Percentiles rank a stretch among this genome's conserved stretches.
Evolutionary conservation across 2,797 vertebrate species (phyloP).

Genomic region (Sus cebifrons): DNA sequence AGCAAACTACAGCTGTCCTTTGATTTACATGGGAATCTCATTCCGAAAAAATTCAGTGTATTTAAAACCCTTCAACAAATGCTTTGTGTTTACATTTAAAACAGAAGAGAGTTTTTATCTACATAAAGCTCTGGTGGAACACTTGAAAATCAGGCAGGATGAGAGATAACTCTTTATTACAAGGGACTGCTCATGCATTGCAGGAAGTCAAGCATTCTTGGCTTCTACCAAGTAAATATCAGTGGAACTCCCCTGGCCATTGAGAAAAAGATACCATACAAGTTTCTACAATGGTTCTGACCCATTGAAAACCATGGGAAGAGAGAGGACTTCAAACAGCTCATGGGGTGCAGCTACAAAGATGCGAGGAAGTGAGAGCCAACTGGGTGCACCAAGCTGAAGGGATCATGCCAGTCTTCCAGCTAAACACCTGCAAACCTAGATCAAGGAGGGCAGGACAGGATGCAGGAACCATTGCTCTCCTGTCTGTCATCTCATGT

Average conservation of each 20-base stretch:
- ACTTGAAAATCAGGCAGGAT: background rate
- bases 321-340: background rate
- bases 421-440: background rate
- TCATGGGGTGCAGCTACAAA: background rate
- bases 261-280: background rate
- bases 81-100: background rate
- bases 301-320: no score
- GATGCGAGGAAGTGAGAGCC: background rate
- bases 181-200: background rate
- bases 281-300: background rate
- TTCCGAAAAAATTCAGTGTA: conserved; percentile 15
- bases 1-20: background rate
- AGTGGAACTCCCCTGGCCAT: background rate
- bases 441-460: background rate
- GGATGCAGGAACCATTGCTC: background rate
- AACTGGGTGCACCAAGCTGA: rapidly evolving
- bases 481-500: background rate
- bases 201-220: background rate
- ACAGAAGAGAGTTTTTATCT: background rate
- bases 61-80: conserved; percentile 24
- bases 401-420: background rate
- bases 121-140: background rate
- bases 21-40: background rate
- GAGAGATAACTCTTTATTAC: background rate
- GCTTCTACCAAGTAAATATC: background rate